Conservation (phyloP, 2,797 vertebrate genomes). For the Lerista edwardsae region DNA sequence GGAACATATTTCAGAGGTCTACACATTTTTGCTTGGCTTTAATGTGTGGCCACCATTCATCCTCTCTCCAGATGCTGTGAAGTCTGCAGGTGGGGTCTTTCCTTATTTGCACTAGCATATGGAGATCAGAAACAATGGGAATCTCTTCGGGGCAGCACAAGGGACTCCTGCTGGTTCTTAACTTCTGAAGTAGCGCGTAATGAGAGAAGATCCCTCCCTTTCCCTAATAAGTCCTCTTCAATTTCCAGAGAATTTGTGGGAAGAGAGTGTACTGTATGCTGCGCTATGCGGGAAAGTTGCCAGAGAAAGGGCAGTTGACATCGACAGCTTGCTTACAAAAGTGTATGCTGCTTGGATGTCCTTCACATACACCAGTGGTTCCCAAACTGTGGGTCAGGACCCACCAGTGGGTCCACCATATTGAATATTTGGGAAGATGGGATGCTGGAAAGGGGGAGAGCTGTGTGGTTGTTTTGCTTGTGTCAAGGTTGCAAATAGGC, state of each 20-base stretch:
- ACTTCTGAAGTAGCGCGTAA: background rate
- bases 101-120: background rate
- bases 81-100: background rate
- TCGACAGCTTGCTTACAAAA: background rate
- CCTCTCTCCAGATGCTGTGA: too few relatives aligned
- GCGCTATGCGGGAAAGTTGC: background rate
- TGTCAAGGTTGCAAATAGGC: too few relatives aligned
- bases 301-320: background rate
- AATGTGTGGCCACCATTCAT: background rate
- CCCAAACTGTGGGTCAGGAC: too few relatives aligned
- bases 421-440: too few relatives aligned
- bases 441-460: too few relatives aligned
- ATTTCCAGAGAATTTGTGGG: background rate
- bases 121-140: background rate
- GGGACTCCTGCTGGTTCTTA: background rate
- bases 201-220: background rate
- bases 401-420: too few relatives aligned
- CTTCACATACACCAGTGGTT: too few relatives aligned
- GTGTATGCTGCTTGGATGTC: background rate
- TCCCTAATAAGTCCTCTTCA: too few relatives aligned
- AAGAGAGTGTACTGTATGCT: background rate
- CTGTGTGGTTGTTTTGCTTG: too few relatives aligned
- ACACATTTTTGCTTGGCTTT: background rate
- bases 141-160: background rate
- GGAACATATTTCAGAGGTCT: background rate